A percentile compares a stretch with the other conserved stretches of the same genome.
phyloP scores from a whole-genome alignment of 1,140 invertebrate species.

The Trachelipus rathkii region DNA sequence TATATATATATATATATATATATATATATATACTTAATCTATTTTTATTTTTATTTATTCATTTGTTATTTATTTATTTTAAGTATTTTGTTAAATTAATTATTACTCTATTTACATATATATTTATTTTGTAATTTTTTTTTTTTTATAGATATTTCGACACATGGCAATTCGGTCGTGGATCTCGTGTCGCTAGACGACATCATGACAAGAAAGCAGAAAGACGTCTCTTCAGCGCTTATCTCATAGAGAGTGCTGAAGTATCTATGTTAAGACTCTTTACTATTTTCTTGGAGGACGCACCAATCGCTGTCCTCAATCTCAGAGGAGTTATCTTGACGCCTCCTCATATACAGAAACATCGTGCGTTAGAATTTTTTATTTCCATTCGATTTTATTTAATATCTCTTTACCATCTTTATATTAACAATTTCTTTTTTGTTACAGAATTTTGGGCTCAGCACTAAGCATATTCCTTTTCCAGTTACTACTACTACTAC shows the following conservation, averaged over 20 bases:
- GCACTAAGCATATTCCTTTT: no score
- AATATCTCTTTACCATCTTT: no score
- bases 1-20: no score
- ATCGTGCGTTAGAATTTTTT: not conserved
- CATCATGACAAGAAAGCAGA: constrained; percentile 6
- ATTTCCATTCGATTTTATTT: no score
- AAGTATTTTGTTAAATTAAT: not conserved
- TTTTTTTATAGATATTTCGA: constrained; percentile 20
- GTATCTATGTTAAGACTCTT: constrained; percentile 29
- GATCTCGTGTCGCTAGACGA: not conserved
- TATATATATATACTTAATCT: no score
- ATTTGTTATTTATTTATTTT: no score
- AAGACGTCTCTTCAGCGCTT: constrained; percentile 5
- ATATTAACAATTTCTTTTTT: no score
- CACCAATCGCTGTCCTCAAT: constrained; percentile 26
- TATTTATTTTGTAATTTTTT: no score
- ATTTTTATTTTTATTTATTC: no score
- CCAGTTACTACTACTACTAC: no score
- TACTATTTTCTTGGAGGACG: constrained; percentile 29
- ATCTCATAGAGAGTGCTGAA: constrained; percentile 28
- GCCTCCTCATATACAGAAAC: not conserved
- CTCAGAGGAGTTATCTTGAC: constrained; percentile 23
- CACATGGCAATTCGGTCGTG: constrained; percentile 21
- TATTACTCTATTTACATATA: not conserved
- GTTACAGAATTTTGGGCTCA: no score